A percentile compares a stretch with the other conserved stretches of the same genome.
These are phyloP conservation scores for Catharus minimus DNA, from an alignment of 2,113 vertebrate genomes.

Conservation along the genomic window DNA sequence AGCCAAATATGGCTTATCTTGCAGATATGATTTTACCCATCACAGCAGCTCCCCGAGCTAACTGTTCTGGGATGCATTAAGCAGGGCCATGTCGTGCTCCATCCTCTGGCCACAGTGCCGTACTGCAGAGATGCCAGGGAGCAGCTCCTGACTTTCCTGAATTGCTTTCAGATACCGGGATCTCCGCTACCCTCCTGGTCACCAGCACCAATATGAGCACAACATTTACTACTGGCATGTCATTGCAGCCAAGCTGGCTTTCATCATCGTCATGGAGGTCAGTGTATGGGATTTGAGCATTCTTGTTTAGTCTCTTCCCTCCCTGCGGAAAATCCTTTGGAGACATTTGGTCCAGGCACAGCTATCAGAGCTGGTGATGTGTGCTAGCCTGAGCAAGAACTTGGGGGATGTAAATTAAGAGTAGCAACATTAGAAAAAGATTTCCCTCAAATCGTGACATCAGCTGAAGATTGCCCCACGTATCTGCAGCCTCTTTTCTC, in stretches of 20 bases:
- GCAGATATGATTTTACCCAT: neutral
- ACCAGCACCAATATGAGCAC: constrained; percentile 83
- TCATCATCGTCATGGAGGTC: constrained; percentile 93
- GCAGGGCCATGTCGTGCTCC: constrained; percentile 46
- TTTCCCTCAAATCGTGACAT: neutral
- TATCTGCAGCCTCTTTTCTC: neutral
- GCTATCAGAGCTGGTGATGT: neutral
- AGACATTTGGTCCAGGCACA: neutral
- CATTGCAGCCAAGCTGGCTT: constrained; percentile 90
- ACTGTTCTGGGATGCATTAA: neutral
- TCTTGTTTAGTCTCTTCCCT: neutral
- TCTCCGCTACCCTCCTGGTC: constrained; percentile 87
- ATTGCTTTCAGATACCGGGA: constrained; percentile 84
- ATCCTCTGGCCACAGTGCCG: constrained; percentile 25
- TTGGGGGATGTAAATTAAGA: neutral
- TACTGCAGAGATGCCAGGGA: constrained; percentile 4
- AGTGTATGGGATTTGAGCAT: neutral
- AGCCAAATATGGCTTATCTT: neutral
- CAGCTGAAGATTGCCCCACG: neutral
- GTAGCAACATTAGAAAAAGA: neutral
- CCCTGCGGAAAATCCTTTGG: neutral
- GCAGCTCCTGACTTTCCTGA: neutral
- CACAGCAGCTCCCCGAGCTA: neutral
- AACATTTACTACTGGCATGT: constrained; percentile 93
- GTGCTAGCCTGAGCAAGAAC: neutral